Evolutionary conservation across 2,888 invertebrate genomes (phyloP).

Genomic region (Chalcosyrphus nemorum): DNA sequence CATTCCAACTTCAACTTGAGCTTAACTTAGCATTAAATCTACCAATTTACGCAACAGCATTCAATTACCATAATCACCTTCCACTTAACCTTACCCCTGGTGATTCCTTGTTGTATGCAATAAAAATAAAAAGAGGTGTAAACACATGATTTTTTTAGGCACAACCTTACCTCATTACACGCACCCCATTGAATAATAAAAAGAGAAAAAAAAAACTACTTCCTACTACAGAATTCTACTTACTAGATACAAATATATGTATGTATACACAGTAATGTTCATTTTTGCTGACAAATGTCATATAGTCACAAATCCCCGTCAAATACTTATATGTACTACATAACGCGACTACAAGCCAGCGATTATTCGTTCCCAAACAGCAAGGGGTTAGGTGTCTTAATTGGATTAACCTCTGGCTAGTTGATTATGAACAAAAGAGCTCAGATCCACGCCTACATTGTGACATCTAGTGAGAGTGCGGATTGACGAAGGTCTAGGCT

Average conservation of each 20-base stretch:
- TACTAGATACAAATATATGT: background rate
- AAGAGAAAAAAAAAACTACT: constrained; percentile 4
- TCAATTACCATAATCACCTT: constrained; percentile 27
- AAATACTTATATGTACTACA: background rate
- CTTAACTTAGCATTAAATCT: constrained; percentile 12
- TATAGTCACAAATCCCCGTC: constrained; percentile 30
- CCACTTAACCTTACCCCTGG: constrained; percentile 3
- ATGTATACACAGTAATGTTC: constrained; percentile 1
- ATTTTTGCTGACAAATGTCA: constrained; percentile 50
- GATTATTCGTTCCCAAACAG: constrained; percentile 4
- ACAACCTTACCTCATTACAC: background rate
- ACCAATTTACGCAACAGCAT: constrained; percentile 26
- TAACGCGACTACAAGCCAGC: background rate
- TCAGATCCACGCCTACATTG: constrained; percentile 4
- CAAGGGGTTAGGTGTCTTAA: constrained; percentile 35
- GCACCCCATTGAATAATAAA: background rate
- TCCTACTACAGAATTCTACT: constrained; percentile 5
- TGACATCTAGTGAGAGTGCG: constrained; percentile 6
- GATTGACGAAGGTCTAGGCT: constrained; percentile 50
- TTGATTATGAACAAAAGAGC: constrained; percentile 30
- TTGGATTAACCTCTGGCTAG: constrained; percentile 57
- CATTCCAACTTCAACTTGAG: background rate
- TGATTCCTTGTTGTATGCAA: background rate
- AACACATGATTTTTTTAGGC: background rate
- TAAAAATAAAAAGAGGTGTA: constrained; percentile 1